Evolutionary conservation across 2,113 vertebrate genomes (phyloP).

Genomic region (Mionectes macconnelli): DNA sequence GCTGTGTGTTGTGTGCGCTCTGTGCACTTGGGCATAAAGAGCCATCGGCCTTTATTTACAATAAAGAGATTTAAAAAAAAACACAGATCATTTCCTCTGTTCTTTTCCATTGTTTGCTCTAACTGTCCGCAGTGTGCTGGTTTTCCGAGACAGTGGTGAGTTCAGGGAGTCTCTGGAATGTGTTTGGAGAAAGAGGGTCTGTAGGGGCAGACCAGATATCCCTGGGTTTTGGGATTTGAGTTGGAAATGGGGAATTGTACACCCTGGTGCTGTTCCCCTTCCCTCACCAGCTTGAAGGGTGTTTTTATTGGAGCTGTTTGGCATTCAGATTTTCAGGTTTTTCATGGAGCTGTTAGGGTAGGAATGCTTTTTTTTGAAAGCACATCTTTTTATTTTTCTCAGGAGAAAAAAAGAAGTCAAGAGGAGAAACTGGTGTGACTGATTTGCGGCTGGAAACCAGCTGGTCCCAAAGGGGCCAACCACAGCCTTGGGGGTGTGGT

Average conservation of each 20-base stretch:
- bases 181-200: not conserved
- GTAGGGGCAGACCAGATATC: not conserved
- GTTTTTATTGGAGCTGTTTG: not conserved
- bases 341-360: not conserved
- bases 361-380: not conserved
- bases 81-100: not conserved
- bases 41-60: not conserved
- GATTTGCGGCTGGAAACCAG: not conserved
- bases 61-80: not conserved
- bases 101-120: not conserved
- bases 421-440: not conserved
- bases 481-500: not conserved
- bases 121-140: rapidly evolving
- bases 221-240: not conserved
- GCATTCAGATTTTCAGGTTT: not conserved
- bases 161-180: not conserved
- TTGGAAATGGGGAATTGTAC: not conserved
- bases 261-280: not conserved
- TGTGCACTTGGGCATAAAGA: not conserved
- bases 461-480: not conserved
- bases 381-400: not conserved
- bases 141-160: not conserved
- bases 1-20: not conserved
- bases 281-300: rapidly evolving
- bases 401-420: not conserved